These are phyloP conservation scores for Brachypteracias leptosomus DNA, from an alignment of 2,113 vertebrate genomes.

Conservation along the genomic window DNA sequence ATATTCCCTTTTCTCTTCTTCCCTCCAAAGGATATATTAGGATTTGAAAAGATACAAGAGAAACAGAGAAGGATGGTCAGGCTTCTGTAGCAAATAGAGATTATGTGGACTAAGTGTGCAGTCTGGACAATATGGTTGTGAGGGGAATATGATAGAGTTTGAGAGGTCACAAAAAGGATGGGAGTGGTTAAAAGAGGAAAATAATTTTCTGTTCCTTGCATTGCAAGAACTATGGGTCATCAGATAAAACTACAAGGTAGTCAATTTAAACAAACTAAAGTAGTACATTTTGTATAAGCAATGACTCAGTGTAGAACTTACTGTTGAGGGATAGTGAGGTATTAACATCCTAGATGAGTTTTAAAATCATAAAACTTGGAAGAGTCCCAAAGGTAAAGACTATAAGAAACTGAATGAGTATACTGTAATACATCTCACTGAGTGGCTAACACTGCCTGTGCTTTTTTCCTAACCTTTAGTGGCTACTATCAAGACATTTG, in stretches of 20 bases:
- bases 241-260: not conserved
- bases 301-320: not conserved
- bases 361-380: not conserved
- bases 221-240: not conserved
- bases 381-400: not conserved
- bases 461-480: not conserved
- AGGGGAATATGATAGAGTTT: not conserved
- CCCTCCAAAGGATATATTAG: not conserved
- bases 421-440: not conserved
- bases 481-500: not conserved
- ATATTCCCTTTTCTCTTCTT: not conserved
- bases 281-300: not conserved
- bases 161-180: not conserved
- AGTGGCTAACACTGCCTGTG: not conserved
- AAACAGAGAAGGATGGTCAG: not conserved
- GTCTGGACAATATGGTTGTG: not conserved
- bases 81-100: not conserved
- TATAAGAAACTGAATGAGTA: not conserved
- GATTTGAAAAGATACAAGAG: not conserved
- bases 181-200: not conserved
- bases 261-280: not conserved
- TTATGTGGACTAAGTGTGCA: not conserved
- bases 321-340: not conserved
- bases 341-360: rapidly evolving
- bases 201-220: not conserved